These are phyloP conservation scores for Oscheius sp. DNA, from an alignment of 2,888 invertebrate genomes.

Conservation along the genomic window DNA sequence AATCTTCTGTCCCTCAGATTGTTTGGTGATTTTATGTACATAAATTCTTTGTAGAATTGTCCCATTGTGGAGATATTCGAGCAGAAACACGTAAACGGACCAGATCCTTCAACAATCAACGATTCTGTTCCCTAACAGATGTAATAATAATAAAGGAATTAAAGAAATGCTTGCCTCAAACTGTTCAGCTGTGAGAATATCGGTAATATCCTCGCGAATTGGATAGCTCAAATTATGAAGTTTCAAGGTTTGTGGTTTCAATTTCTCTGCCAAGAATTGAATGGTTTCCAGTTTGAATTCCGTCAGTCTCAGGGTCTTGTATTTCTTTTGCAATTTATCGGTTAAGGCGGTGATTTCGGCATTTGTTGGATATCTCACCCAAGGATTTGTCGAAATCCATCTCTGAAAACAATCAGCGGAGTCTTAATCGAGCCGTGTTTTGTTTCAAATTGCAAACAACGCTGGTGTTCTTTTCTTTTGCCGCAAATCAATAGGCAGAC, in stretches of 20 bases:
- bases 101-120: neutral
- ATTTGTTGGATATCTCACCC: neutral
- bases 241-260: neutral
- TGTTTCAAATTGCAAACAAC: neutral
- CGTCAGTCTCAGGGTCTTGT: neutral
- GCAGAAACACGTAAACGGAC: neutral
- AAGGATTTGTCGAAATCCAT: conserved; percentile 4
- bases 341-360: neutral
- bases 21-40: neutral
- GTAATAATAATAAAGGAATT: neutral
- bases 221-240: neutral
- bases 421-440: no score
- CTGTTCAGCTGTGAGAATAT: neutral
- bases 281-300: neutral
- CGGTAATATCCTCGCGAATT: conserved; percentile 3
- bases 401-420: neutral
- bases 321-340: neutral
- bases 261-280: neutral
- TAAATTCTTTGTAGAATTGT: neutral
- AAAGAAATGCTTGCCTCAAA: neutral
- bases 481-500: no score
- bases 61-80: neutral
- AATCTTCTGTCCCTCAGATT: neutral
- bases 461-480: neutral
- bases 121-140: neutral